Conservation (phyloP, 2,797 vertebrate species). For the Mormyrus proboscirostris region DNA sequence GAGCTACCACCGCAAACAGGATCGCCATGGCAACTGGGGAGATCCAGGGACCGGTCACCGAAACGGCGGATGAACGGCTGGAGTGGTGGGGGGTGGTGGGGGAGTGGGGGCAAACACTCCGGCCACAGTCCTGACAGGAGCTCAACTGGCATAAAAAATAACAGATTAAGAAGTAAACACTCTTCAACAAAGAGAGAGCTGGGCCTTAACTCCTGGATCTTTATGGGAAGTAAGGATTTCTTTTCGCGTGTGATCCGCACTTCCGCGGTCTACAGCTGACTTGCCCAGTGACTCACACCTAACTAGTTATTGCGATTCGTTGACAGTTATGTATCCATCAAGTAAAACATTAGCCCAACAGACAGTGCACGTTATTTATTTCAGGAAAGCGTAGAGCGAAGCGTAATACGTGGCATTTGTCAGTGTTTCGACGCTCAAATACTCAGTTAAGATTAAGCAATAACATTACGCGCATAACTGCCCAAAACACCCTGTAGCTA, state of each 20-base stretch:
- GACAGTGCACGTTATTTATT: not conserved
- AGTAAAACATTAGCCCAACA: not conserved
- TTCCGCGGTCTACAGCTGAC: not conserved
- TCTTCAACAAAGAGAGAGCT: not conserved
- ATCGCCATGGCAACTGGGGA: conserved; percentile 78
- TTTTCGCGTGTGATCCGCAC: not conserved
- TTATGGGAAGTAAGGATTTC: not conserved
- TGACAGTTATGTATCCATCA: not conserved
- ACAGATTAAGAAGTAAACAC: not conserved
- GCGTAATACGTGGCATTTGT: not conserved
- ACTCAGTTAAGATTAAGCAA: not conserved
- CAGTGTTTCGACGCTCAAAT: not conserved
- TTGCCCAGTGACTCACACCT: not conserved
- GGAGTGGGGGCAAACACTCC: not conserved
- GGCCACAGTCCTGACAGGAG: not conserved
- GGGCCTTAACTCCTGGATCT: not conserved
- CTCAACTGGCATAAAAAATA: not conserved
- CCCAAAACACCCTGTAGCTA: not conserved
- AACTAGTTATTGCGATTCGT: not conserved
- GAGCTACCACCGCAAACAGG: conserved; percentile 90
- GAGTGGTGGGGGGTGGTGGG: not conserved
- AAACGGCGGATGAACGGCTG: not conserved
- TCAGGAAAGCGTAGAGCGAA: not conserved
- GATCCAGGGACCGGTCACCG: conserved; percentile 6
- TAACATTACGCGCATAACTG: not conserved